These are phyloP conservation scores for Menidia beryllina DNA, from an alignment of 2,113 vertebrate species.

Conservation along the genomic window DNA sequence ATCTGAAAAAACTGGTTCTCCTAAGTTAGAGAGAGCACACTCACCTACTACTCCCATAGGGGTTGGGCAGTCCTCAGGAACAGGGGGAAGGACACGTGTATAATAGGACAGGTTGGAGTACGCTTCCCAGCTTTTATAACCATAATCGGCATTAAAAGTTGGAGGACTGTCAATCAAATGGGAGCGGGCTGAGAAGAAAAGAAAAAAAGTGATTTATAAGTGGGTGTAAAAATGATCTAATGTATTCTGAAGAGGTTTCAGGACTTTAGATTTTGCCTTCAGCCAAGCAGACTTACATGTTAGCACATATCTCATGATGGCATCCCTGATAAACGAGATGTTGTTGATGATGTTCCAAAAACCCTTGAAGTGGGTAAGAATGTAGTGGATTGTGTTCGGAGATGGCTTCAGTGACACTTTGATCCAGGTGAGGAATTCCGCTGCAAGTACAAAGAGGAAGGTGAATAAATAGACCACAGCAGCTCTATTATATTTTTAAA, in stretches of 20 bases:
- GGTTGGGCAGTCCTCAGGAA: slow-evolving; percentile 91
- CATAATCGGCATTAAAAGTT: slow-evolving; percentile 90
- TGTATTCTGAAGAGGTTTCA: not conserved
- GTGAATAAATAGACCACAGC: not conserved
- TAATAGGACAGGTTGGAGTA: slow-evolving; percentile 96
- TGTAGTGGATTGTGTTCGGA: slow-evolving; percentile 91
- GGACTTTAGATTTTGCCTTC: slow-evolving; percentile 10
- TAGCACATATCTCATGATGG: slow-evolving; percentile 94
- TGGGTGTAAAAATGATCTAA: slow-evolving; percentile 23
- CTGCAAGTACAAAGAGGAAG: slow-evolving; percentile 69
- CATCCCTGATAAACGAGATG: slow-evolving; percentile 87
- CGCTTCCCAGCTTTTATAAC: slow-evolving; percentile 95
- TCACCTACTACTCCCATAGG: slow-evolving; percentile 96
- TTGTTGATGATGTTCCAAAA: slow-evolving; percentile 96
- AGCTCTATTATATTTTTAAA: not conserved
- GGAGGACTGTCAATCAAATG: slow-evolving; percentile 95
- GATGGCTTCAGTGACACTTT: slow-evolving; percentile 87
- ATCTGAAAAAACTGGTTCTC: slow-evolving; percentile 82
- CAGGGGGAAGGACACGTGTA: slow-evolving; percentile 90
- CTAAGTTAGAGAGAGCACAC: slow-evolving; percentile 25
- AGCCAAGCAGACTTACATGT: slow-evolving; percentile 87
- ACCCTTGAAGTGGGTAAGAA: slow-evolving; percentile 93
- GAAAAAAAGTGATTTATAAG: not conserved
- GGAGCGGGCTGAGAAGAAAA: slow-evolving; percentile 85
- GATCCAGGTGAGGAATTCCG: slow-evolving; percentile 91